phyloP scores from a whole-genome alignment of 2,113 vertebrate species.

The Menidia beryllina region DNA sequence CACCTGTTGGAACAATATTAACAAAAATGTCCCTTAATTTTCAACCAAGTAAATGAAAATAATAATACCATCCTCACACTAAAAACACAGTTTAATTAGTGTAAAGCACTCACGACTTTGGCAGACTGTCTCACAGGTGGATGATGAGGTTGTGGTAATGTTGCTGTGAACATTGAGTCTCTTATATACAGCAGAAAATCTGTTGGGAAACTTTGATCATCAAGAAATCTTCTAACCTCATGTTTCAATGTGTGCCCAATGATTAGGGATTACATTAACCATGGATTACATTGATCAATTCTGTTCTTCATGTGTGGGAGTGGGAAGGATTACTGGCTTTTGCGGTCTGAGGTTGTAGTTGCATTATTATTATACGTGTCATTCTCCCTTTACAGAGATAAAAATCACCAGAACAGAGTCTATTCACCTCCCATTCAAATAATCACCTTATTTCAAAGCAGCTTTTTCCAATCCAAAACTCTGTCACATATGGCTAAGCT shows the following conservation, averaged over 20 bases:
- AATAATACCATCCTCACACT: no score
- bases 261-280: background rate
- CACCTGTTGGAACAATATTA: conserved; percentile 1
- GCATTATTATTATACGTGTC: no score
- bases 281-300: background rate
- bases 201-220: background rate
- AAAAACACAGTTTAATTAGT: background rate
- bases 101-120: background rate
- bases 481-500: no score
- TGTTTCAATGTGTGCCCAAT: background rate
- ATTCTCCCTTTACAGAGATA: no score
- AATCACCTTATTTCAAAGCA: no score
- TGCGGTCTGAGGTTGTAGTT: no score
- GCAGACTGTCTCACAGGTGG: background rate
- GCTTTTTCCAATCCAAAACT: no score
- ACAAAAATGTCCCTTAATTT: background rate
- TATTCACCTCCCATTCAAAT: no score
- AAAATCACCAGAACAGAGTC: no score
- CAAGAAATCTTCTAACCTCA: background rate
- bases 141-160: background rate
- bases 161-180: background rate
- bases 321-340: no score
- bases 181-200: background rate
- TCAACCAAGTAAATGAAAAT: background rate
- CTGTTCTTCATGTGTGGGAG: background rate